Evolutionary conservation across 2,888 invertebrate genomes (phyloP).

Genomic region (Therioaphis trifolii): DNA sequence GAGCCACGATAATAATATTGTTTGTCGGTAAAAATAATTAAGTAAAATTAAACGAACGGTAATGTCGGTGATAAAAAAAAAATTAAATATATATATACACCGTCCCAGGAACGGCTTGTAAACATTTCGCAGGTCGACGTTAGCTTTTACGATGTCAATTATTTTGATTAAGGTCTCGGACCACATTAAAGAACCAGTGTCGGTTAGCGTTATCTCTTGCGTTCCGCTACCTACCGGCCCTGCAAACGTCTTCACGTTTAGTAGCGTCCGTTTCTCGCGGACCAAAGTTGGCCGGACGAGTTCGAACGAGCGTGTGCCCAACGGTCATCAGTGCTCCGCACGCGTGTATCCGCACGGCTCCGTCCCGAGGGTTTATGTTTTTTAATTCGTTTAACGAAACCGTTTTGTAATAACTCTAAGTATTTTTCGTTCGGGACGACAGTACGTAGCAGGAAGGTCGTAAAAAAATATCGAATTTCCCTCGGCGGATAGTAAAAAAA

Average conservation of each 20-base stretch:
- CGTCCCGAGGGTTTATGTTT: no score
- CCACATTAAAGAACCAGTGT: slow-evolving; percentile 18
- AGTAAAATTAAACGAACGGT: not conserved
- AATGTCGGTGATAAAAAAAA: not conserved
- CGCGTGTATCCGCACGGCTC: no score
- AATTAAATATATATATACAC: no score
- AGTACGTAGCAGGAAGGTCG: not conserved
- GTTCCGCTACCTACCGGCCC: not conserved
- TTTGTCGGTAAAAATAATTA: not conserved
- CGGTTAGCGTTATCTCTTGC: slow-evolving; percentile 15
- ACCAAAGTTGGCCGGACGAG: not conserved
- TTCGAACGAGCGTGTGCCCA: slow-evolving; percentile 28
- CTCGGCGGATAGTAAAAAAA: not conserved
- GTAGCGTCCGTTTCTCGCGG: not conserved
- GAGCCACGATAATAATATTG: no score
- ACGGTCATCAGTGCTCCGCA: not conserved
- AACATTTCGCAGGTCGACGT: slow-evolving; percentile 8
- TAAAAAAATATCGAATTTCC: not conserved
- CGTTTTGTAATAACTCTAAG: no score
- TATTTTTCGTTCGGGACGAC: slow-evolving; percentile 16
- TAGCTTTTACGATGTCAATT: slow-evolving; percentile 50
- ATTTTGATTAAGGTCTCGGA: slow-evolving; percentile 19
- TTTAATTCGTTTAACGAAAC: no score
- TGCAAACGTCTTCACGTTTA: slow-evolving; percentile 4
- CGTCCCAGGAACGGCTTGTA: not conserved